phyloP scores from a whole-genome alignment of 2,113 vertebrate species.

The Apteryx owenii region DNA sequence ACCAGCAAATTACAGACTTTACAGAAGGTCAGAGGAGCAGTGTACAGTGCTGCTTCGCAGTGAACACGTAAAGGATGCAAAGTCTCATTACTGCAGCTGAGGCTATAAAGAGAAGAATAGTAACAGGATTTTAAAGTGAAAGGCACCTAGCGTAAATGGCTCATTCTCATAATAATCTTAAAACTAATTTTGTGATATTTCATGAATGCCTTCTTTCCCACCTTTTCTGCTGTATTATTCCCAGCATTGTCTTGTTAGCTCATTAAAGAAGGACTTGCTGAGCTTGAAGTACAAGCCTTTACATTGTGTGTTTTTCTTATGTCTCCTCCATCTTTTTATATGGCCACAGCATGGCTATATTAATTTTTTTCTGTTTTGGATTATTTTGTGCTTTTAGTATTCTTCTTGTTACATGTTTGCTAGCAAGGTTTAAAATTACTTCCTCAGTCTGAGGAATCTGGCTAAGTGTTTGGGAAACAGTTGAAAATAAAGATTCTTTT shows the following conservation, averaged over 20 bases:
- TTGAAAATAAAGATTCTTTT: background rate
- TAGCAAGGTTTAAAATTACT: background rate
- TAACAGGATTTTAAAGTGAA: background rate
- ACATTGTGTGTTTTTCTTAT: background rate
- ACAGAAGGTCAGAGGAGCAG: background rate
- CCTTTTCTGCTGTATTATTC: background rate
- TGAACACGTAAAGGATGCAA: background rate
- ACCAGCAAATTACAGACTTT: accelerated
- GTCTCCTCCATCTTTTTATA: background rate
- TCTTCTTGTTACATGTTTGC: background rate
- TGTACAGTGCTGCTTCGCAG: background rate
- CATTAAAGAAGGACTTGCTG: background rate
- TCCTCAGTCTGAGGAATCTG: background rate
- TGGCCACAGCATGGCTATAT: background rate
- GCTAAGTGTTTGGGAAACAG: background rate
- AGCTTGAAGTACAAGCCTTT: background rate
- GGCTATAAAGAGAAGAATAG: background rate
- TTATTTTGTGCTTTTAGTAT: background rate
- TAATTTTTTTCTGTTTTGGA: background rate
- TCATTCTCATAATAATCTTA: background rate
- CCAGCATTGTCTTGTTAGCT: background rate
- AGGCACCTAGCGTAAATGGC: background rate
- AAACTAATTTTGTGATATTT: background rate
- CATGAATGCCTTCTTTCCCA: accelerated
- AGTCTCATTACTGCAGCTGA: background rate